These are phyloP conservation scores for Drosophila gaucha DNA, from an alignment of 2,888 invertebrate genomes.

Conservation along the genomic window DNA sequence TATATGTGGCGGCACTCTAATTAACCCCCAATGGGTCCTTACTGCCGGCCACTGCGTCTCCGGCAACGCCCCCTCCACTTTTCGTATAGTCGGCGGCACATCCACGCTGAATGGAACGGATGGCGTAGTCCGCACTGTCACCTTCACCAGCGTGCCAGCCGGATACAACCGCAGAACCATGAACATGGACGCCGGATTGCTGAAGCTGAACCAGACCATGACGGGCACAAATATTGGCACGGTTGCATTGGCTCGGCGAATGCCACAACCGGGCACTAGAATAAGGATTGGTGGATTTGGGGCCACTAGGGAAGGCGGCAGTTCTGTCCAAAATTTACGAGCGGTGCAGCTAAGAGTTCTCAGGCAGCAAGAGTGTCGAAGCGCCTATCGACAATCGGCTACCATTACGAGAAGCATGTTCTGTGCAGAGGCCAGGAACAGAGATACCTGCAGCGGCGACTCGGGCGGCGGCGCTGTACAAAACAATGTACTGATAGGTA, in stretches of 20 bases:
- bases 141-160: constrained; percentile 1
- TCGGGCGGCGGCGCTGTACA: constrained; percentile 71
- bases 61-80: background rate
- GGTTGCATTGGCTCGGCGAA: constrained; percentile 37
- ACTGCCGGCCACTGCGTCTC: constrained; percentile 71
- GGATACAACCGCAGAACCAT: constrained; percentile 19
- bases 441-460: constrained; percentile 79
- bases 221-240: constrained; percentile 53
- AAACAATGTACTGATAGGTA: constrained; percentile 85
- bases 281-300: constrained; percentile 71
- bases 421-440: constrained; percentile 51
- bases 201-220: constrained; percentile 41
- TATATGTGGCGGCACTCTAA: constrained; percentile 71
- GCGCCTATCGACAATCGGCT: constrained; percentile 18
- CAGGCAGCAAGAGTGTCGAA: background rate
- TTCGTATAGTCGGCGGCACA: constrained; percentile 63
- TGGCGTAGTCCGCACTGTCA: constrained; percentile 40
- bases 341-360: constrained; percentile 29
- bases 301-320: constrained; percentile 35
- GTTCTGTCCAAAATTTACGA: constrained; percentile 34
- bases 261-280: constrained; percentile 12
- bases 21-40: constrained; percentile 48
- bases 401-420: constrained; percentile 64
- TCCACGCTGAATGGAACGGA: constrained; percentile 36
- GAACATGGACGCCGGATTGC: constrained; percentile 63